Evolutionary conservation across 2,888 invertebrate species (phyloP).

Genomic region (Horisme vitalbata): DNA sequence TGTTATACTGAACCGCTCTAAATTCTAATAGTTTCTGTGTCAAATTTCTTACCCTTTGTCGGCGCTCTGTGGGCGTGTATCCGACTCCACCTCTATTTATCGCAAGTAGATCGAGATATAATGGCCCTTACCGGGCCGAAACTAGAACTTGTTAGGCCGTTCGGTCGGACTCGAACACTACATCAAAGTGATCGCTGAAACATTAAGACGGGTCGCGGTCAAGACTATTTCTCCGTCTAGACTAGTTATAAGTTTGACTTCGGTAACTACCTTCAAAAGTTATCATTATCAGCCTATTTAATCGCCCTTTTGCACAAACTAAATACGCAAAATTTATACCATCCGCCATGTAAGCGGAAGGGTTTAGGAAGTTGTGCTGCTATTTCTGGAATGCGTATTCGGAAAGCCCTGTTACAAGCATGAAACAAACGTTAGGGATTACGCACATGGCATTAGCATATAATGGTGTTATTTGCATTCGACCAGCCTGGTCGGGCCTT

Average conservation of each 20-base stretch:
- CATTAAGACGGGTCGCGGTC: constrained; percentile 58
- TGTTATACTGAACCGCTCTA: constrained; percentile 10
- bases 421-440: constrained; percentile 62
- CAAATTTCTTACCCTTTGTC: constrained; percentile 47
- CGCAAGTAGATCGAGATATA: constrained; percentile 51
- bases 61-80: constrained; percentile 42
- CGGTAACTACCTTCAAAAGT: constrained; percentile 37
- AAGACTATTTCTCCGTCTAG: constrained; percentile 52
- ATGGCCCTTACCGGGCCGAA: constrained; percentile 45
- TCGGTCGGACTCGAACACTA: constrained; percentile 41
- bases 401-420: constrained; percentile 56
- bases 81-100: constrained; percentile 48
- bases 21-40: constrained; percentile 38
- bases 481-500: constrained; percentile 57
- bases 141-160: constrained; percentile 50
- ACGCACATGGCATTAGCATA: constrained; percentile 76
- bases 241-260: constrained; percentile 51
- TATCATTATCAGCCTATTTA: constrained; percentile 28
- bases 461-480: constrained; percentile 79
- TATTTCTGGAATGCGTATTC: constrained; percentile 59
- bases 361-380: constrained; percentile 46
- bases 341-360: constrained; percentile 31
- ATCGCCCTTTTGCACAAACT: constrained; percentile 13
- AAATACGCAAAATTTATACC: constrained; percentile 16
- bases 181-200: constrained; percentile 64